Evolutionary conservation across 1,140 invertebrate species (phyloP).

Genomic region (Anastrepha obliqua): DNA sequence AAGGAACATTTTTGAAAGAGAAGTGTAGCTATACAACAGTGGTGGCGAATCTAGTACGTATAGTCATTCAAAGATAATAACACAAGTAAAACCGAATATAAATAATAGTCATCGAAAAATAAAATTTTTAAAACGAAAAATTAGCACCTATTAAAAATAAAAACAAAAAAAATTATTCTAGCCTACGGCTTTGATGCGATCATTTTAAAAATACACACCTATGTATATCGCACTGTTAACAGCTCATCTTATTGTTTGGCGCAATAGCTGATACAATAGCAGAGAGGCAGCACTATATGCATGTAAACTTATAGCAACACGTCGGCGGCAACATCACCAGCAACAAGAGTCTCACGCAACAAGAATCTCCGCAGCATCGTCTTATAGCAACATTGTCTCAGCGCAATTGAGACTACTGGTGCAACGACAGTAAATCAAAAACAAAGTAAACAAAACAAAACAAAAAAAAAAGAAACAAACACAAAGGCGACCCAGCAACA

Average conservation of each 20-base stretch:
- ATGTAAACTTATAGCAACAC: neutral
- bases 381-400: neutral
- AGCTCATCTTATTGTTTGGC: too few species aligned
- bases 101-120: neutral
- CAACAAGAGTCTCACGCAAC: neutral
- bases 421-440: neutral
- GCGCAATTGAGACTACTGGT: neutral
- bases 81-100: neutral
- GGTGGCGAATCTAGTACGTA: neutral
- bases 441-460: neutral
- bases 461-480: too few species aligned
- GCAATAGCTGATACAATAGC: too few species aligned
- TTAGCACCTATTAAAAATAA: neutral
- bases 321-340: neutral
- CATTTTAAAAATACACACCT: too few species aligned
- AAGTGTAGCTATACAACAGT: neutral
- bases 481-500: neutral
- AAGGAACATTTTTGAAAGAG: neutral
- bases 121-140: neutral
- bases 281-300: too few species aligned
- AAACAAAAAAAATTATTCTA: neutral
- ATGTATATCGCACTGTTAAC: too few species aligned
- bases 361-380: neutral
- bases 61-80: neutral
- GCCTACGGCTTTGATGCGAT: too few species aligned